Conservation (phyloP, 2,797 vertebrate species). For the Onychomys leucogaster region DNA sequence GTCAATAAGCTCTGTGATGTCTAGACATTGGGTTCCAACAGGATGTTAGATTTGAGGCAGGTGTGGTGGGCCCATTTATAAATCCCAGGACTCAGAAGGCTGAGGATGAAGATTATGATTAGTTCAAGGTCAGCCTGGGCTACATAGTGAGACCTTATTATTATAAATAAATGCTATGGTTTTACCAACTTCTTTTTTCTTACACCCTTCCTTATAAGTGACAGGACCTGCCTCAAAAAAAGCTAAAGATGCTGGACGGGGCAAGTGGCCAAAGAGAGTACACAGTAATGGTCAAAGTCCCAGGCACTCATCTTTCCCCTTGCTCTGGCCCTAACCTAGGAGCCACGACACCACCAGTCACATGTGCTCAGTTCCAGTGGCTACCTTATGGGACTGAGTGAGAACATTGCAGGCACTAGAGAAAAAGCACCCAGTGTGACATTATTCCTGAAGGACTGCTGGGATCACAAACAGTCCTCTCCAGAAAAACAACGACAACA, state of each 20-base stretch:
- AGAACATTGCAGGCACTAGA: neutral
- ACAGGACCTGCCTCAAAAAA: neutral
- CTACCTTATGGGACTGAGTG: neutral
- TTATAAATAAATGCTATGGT: neutral
- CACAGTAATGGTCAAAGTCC: neutral
- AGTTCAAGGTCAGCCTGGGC: neutral
- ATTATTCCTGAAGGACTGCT: conserved; percentile 13
- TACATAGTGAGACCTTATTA: neutral
- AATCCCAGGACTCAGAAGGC: neutral
- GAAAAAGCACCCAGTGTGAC: neutral
- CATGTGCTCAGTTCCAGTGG: neutral
- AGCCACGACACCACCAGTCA: neutral
- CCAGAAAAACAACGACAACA: conserved; percentile 3
- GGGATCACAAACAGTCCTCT: neutral
- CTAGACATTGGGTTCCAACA: neutral
- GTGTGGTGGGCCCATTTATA: neutral
- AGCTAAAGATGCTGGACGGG: conserved; percentile 11
- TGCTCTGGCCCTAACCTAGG: neutral
- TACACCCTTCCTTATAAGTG: neutral
- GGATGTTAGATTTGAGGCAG: neutral
- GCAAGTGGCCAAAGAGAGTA: conserved; percentile 6
- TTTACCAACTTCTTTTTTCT: neutral
- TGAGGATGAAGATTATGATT: neutral
- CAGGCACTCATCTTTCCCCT: neutral
- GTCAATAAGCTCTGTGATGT: neutral